phyloP scores from a whole-genome alignment of 2,888 invertebrate species.

The Eilema griseolum region DNA sequence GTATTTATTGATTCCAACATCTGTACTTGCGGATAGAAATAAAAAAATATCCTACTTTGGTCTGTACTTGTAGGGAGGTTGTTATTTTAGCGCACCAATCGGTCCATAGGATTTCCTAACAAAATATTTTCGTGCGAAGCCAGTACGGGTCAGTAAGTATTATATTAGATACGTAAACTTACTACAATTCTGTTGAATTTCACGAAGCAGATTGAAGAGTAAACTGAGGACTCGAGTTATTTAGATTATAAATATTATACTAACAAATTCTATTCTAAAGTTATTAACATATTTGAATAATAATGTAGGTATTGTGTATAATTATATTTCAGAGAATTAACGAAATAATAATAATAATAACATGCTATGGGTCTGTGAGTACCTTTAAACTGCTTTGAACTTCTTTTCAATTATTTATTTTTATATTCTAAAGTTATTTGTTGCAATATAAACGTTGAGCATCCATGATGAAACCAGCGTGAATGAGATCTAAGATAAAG shows the following conservation, averaged over 20 bases:
- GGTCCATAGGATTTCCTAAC: neutral
- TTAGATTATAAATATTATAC: constrained; percentile 1
- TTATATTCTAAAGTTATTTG: neutral
- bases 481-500: too few species aligned
- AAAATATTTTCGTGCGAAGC: neutral
- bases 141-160: neutral
- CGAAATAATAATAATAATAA: too few species aligned
- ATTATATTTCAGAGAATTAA: neutral
- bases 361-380: neutral
- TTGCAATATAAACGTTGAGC: too few species aligned
- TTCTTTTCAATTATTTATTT: neutral
- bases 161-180: neutral
- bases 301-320: neutral
- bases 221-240: constrained; percentile 1
- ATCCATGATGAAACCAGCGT: too few species aligned
- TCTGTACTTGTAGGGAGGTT: neutral
- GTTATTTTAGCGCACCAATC: neutral
- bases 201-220: neutral
- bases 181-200: neutral
- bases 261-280: neutral
- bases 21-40: too few species aligned
- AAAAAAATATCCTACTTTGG: too few species aligned
- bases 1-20: too few species aligned
- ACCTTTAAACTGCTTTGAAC: neutral
- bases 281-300: neutral